Evolutionary conservation across 2,113 vertebrate genomes (phyloP), one percentile per base, ranked within the genome.

Genomic region (Cygnus atratus): DNA sequence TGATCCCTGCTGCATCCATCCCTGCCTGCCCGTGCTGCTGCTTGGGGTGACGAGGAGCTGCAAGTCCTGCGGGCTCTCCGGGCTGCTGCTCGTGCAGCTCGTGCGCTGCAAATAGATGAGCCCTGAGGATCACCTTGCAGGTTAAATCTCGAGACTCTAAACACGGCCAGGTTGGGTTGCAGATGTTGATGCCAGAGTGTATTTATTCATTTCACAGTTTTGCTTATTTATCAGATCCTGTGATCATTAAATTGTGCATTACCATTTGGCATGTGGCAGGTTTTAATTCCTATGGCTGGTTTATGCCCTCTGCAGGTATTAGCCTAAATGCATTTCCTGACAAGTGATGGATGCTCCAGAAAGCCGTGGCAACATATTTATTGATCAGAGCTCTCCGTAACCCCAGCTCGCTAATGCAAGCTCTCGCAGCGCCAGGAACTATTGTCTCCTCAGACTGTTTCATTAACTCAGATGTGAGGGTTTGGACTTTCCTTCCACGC

Each of bases 291-390:
- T 95, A 92, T 81, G 79, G 93, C 78, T 95, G 81, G 90, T 93
- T 95, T 94, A 89, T 94, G 88, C 93, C 90, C 88, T 94, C 80
- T 93, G 95, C 95, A 94, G 93, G 95, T 95, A 96, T 95, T 94
- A 95, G 94, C 86, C 92, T 93, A 97, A 97, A 96, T 94, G 96
- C 97, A 91, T 96, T 95, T 93, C 96, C 93, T 94, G 97, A 96
- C 96, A 97, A 93, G 71, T 88, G 91, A 93, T 94, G 92, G 90
- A 95, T 97, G 85, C 87, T 84, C 67, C 0, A 0, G 94, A 94
- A 94, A 93, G 87, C 80, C 1, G 41, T 96, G 92, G 94, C 90
- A 92, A 96, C 79, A 88, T 89, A 94, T 92, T 96, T 96, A 97
- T 97, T 94, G 96, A 94, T 96, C 96, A 88, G 91, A 93, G 96